A percentile compares a stretch with the other conserved stretches of the same genome.
Conservation (phyloP, 2,888 invertebrate species). For the Odontothrips loti region DNA sequence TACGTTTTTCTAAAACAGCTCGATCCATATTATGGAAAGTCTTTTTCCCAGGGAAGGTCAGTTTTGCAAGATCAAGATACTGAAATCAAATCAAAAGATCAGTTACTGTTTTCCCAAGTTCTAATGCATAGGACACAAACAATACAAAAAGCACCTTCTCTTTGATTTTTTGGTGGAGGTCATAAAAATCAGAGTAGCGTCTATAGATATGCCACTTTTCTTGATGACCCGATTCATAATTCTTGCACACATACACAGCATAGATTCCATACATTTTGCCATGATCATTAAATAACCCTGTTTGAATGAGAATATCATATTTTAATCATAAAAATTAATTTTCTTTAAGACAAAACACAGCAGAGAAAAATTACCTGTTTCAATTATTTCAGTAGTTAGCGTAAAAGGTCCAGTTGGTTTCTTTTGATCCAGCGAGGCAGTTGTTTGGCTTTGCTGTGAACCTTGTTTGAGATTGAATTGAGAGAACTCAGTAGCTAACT, state of each 20-base stretch:
- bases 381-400: constrained; percentile 59
- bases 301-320: constrained; percentile 43
- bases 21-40: constrained; percentile 89
- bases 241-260: constrained; percentile 72
- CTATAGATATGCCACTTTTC: constrained; percentile 89
- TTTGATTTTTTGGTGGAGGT: constrained; percentile 75
- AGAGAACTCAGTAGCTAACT: background rate
- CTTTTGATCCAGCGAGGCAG: constrained; percentile 31
- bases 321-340: constrained; percentile 36
- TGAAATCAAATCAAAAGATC: constrained; percentile 46
- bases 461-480: background rate
- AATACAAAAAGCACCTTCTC: constrained; percentile 53
- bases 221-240: constrained; percentile 60
- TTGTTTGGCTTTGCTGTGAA: background rate
- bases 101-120: background rate
- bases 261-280: constrained; percentile 86
- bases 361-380: constrained; percentile 52
- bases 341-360: background rate
- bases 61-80: constrained; percentile 71
- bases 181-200: constrained; percentile 90
- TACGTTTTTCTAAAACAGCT: constrained; percentile 76
- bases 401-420: constrained; percentile 44
- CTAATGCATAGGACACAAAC: background rate
- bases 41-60: constrained; percentile 87
- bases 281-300: constrained; percentile 73